These are phyloP conservation scores for Ifrita kowaldi DNA, from an alignment of 2,113 vertebrate species.

Conservation along the genomic window DNA sequence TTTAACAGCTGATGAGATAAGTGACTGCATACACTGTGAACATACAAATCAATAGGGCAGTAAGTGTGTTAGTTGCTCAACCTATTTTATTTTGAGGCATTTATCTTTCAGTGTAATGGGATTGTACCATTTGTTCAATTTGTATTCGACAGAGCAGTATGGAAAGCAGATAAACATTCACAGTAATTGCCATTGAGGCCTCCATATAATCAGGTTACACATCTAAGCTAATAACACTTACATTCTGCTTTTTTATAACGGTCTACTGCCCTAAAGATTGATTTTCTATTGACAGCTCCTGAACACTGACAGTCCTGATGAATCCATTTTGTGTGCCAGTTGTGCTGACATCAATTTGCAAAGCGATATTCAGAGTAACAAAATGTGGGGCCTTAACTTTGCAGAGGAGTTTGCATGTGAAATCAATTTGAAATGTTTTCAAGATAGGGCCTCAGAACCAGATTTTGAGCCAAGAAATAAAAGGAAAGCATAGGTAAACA, in stretches of 20 bases:
- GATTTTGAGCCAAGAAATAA: not conserved
- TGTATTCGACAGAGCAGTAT: not conserved
- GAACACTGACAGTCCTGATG: not conserved
- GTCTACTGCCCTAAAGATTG: slow-evolving; percentile 12
- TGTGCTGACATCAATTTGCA: not conserved
- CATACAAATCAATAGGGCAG: not conserved
- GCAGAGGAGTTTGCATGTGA: not conserved
- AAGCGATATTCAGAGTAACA: not conserved
- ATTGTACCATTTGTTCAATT: not conserved
- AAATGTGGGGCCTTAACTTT: not conserved
- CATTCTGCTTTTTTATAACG: not conserved
- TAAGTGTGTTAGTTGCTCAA: not conserved
- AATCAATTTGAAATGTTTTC: not conserved
- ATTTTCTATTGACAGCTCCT: slow-evolving; percentile 20
- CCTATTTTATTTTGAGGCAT: not conserved
- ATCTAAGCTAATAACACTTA: slow-evolving; percentile 12
- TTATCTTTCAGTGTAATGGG: slow-evolving; percentile 2
- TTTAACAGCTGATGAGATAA: not conserved
- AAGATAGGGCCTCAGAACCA: not conserved
- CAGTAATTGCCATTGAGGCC: not conserved
- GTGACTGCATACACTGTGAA: not conserved
- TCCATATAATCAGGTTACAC: not conserved
- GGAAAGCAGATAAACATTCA: slow-evolving; percentile 28
- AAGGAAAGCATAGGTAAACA: not conserved
- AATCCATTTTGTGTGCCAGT: not conserved